phyloP scores from a whole-genome alignment of 35 echinoderm and acorn worm genomes.

The Ophiothrix spiculata region DNA sequence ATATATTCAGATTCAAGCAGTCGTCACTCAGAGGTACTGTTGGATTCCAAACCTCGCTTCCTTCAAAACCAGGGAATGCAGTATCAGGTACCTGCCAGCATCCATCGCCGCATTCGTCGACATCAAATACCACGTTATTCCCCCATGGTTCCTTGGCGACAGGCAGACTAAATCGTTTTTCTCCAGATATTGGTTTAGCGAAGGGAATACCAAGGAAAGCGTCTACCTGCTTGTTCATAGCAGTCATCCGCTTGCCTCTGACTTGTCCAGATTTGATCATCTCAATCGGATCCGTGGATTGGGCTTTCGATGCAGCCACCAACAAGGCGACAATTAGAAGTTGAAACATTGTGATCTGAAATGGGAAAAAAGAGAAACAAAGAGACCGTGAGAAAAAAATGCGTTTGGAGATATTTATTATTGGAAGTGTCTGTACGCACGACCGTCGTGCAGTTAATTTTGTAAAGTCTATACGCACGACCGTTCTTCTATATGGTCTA shows the following conservation, averaged over 20 bases:
- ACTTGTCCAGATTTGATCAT: slow-evolving; percentile 37
- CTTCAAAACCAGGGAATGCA: slow-evolving; percentile 50
- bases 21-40: slow-evolving; percentile 59
- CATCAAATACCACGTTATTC: slow-evolving; percentile 33
- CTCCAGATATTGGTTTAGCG: slow-evolving; percentile 61
- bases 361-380: too few relatives aligned
- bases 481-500: too few relatives aligned
- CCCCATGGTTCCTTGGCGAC: slow-evolving; percentile 52
- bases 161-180: slow-evolving; percentile 48
- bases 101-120: slow-evolving; percentile 32
- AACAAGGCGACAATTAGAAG: too few relatives aligned
- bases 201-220: slow-evolving; percentile 73
- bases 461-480: too few relatives aligned
- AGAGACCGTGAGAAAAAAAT: too few relatives aligned
- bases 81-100: slow-evolving; percentile 44
- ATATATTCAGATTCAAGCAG: slow-evolving; percentile 77
- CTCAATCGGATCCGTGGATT: slow-evolving; percentile 21
- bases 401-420: too few relatives aligned
- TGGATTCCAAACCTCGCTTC: slow-evolving; percentile 81
- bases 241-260: slow-evolving; percentile 46
- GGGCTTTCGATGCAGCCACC: not conserved
- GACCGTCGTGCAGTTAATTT: too few relatives aligned
- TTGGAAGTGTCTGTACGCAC: too few relatives aligned
- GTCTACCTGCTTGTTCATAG: slow-evolving; percentile 39
- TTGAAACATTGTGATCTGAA: too few relatives aligned